Evolutionary conservation across 2,888 invertebrate species (phyloP).

Genomic region (Eristalis tenax): DNA sequence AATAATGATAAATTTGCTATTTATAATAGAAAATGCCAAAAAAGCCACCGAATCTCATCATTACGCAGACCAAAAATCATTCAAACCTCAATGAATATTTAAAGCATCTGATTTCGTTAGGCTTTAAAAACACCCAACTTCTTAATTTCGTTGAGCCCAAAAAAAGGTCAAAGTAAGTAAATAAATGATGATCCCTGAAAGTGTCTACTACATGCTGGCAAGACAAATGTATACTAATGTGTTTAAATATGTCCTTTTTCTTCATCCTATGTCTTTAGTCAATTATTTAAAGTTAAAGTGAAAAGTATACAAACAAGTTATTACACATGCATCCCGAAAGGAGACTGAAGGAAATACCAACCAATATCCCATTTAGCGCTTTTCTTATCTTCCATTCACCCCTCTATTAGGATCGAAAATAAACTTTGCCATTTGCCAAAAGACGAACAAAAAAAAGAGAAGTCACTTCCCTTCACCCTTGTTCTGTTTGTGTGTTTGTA

Average conservation of each 20-base stretch:
- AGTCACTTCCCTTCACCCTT: slow-evolving; percentile 21
- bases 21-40: no score
- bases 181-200: slow-evolving; percentile 43
- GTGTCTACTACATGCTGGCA: background rate
- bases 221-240: background rate
- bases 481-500: slow-evolving; percentile 10
- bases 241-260: slow-evolving; percentile 12
- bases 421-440: slow-evolving; percentile 61
- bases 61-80: background rate
- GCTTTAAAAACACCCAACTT: slow-evolving; percentile 23
- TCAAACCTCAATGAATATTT: background rate
- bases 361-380: slow-evolving; percentile 61
- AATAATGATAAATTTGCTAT: no score
- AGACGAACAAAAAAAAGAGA: background rate
- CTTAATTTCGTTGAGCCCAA: background rate
- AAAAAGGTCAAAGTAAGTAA: slow-evolving; percentile 57
- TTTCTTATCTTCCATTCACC: slow-evolving; percentile 66
- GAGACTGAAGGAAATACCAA: slow-evolving; percentile 61
- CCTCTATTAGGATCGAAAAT: slow-evolving; percentile 52
- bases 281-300: slow-evolving; percentile 41
- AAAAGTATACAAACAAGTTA: background rate
- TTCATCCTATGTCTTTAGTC: slow-evolving; percentile 2
- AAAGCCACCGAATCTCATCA: background rate
- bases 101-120: background rate
- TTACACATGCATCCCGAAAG: background rate